Evolutionary conservation across 2,113 vertebrate species (phyloP), one percentile per base, ranked within the genome.

Genomic region (Gobius niger): DNA sequence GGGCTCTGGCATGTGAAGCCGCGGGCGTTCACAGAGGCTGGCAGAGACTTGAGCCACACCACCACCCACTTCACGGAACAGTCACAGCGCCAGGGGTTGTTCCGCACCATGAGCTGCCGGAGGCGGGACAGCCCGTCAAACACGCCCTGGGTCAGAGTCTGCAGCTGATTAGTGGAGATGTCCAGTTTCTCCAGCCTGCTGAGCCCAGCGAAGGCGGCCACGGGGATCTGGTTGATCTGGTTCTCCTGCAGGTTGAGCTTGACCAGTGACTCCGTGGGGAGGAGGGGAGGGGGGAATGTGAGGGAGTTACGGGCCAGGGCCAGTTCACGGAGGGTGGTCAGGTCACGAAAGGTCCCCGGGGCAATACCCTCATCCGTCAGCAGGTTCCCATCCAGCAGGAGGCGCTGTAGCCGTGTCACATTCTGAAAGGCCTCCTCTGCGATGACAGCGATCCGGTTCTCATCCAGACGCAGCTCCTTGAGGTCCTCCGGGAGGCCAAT

Each of bases 61-160:
- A 96, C 96, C 85, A 99, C 96, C 98, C 97, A 99, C 11, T 96
- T 96, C n/a, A 99, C 94, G 47, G 92, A 83, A 82, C 98, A 99
- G 90, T 99, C 95, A 64, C 98, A 99, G 51, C 92, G 91, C 98
- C 98, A 99, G 4, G 94, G 95, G 86, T 99, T 99, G 88, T 93
- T 97, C 53, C 97, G 91, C 66, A 95, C 95, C 12, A 94, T 95
- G 83, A 99, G 95, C 67, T 96, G 93, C 85, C 90, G 95, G 50
- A 99, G 89, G 85, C 91, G 96, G 19, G 91, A 89, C 76, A 99
- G 92, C 47, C 93, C 94, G 68, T 98, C 94, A 40, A 99, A 99
- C 66, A 97, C 96, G 7, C 98, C 97, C 80, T 92, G 94, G 13
- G 94, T 92, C 54, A 99, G 85, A 78, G 91, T 84, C 60, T 96